These are phyloP conservation scores for Thereva nobilitata DNA, from an alignment of 2,888 invertebrate genomes.

Conservation along the genomic window DNA sequence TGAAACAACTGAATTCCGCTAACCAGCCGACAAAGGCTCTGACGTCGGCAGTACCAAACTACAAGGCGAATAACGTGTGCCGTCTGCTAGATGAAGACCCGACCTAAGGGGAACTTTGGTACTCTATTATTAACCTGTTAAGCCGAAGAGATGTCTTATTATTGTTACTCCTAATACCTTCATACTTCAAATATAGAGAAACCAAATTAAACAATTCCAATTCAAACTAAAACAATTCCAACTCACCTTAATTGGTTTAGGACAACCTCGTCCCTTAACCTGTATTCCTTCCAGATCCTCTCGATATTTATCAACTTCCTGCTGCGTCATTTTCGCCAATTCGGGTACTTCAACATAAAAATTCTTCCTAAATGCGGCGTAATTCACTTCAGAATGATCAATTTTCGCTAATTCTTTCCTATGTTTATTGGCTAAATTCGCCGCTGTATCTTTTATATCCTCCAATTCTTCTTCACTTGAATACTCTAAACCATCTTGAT, in stretches of 20 bases:
- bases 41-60: no score
- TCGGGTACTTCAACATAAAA: conserved; percentile 99
- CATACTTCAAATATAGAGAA: no score
- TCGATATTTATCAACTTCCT: conserved; percentile 83
- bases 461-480: conserved; percentile 97
- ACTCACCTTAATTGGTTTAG: conserved; percentile 80
- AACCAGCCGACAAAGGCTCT: no score
- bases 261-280: conserved; percentile 95
- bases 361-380: conserved; percentile 87
- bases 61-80: no score
- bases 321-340: conserved; percentile 85
- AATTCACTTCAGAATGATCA: conserved; percentile 86
- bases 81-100: no score
- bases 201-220: not conserved
- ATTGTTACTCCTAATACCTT: no score
- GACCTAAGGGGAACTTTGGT: no score
- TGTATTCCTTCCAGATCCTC: conserved; percentile 92
- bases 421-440: conserved; percentile 85
- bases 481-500: conserved; percentile 96
- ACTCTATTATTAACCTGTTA: no score
- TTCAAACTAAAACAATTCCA: conserved; percentile 27
- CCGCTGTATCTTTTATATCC: conserved; percentile 88
- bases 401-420: conserved; percentile 91
- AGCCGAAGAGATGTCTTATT: no score
- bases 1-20: no score